phyloP scores from a whole-genome alignment of 2,113 vertebrate genomes.

The Xenopus laevis region DNA sequence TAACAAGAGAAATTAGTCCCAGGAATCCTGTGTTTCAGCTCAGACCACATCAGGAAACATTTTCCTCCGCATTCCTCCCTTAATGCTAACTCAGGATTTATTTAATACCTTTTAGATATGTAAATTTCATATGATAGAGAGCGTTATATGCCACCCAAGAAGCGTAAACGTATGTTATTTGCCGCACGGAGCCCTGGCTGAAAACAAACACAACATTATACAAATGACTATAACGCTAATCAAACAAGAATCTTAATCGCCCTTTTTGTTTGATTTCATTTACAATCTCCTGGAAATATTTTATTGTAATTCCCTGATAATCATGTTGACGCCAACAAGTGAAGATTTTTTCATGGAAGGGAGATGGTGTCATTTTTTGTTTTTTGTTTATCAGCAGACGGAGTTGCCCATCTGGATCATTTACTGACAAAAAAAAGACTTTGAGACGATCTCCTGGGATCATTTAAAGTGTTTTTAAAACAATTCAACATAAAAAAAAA shows the following conservation, averaged over 20 bases:
- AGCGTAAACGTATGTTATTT: not conserved
- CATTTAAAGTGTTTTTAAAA: constrained; percentile 45
- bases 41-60: not conserved
- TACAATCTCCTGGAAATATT: constrained; percentile 14
- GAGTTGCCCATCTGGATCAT: constrained; percentile 44
- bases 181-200: not conserved
- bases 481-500: constrained; percentile 26
- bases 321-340: constrained; percentile 19
- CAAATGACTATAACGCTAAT: not conserved
- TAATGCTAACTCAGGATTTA: not conserved
- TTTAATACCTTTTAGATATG: not conserved
- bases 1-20: not conserved
- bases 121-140: not conserved
- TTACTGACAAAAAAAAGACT: constrained; percentile 34
- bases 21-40: not conserved
- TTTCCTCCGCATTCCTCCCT: not conserved
- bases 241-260: not conserved
- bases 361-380: constrained; percentile 14
- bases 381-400: constrained; percentile 19
- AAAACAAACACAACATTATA: not conserved
- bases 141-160: not conserved
- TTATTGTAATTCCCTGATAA: constrained; percentile 1
- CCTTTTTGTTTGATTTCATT: not conserved
- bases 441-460: constrained; percentile 46
- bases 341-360: too few species aligned